Evolutionary conservation across 92 coral and sea anemone genomes (phyloP).

Genomic region (Micromussa lordhowensis): DNA sequence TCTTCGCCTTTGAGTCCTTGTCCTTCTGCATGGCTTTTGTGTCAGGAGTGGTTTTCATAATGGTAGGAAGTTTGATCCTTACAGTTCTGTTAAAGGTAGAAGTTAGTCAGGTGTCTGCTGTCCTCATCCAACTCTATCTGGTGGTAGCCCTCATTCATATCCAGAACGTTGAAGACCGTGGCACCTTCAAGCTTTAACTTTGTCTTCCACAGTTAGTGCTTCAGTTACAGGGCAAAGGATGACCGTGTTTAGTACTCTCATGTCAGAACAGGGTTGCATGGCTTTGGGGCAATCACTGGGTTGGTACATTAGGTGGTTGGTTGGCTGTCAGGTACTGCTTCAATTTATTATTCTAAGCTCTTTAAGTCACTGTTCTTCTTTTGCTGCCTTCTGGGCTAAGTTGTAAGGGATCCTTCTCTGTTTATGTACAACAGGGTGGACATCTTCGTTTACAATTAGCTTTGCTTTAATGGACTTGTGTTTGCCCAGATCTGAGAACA

Average conservation of each 20-base stretch:
- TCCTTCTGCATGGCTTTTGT: slow-evolving; percentile 28
- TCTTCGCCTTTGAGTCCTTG: slow-evolving; percentile 18
- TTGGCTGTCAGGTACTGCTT: slow-evolving; percentile 45
- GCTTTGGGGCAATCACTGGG: slow-evolving; percentile 56
- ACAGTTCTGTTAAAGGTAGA: slow-evolving; percentile 42
- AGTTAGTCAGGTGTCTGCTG: slow-evolving; percentile 57
- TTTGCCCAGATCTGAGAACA: slow-evolving; percentile 41
- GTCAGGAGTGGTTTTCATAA: not conserved
- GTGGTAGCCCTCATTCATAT: slow-evolving; percentile 43
- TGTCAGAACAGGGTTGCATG: slow-evolving; percentile 52
- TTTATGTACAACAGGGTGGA: slow-evolving; percentile 40
- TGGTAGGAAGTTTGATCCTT: slow-evolving; percentile 16
- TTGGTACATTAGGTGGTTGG: slow-evolving; percentile 59
- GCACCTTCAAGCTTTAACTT: slow-evolving; percentile 47
- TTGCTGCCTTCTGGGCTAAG: slow-evolving; percentile 15
- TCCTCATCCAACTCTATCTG: slow-evolving; percentile 16
- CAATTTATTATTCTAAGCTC: slow-evolving; percentile 46
- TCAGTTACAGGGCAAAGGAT: slow-evolving; percentile 34
- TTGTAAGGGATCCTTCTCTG: slow-evolving; percentile 41
- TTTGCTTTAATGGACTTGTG: slow-evolving; percentile 61
- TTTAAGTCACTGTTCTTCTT: slow-evolving; percentile 52
- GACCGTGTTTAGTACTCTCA: slow-evolving; percentile 49
- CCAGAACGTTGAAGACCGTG: slow-evolving; percentile 40
- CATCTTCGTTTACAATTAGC: slow-evolving; percentile 37
- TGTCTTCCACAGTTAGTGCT: slow-evolving; percentile 38